Base-by-base conservation (phyloP, 2,113 vertebrate species). In the Helogale parvula region DNA sequence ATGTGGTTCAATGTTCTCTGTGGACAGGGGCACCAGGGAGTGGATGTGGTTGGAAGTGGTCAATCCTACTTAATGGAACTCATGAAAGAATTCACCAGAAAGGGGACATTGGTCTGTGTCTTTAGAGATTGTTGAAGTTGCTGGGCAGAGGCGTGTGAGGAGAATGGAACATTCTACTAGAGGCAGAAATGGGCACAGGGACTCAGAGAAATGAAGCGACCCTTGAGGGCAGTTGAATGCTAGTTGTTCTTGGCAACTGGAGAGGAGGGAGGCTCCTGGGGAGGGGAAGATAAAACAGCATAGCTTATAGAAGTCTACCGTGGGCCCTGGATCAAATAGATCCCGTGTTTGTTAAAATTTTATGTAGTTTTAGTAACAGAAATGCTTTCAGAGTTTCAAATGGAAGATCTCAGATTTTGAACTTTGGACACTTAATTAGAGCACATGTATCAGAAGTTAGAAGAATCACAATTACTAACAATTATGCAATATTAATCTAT, bases 1-100 rank as follows among this genome's bases (percentile, higher is more conserved):
- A 6, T 19, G 1, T 0, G 8, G 15, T 27, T 84, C 29, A 72
- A 1, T 65, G 10, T 33, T 23, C 0, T 4, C 0, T 25, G 4
- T 33, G 11, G 2, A 6, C 9, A 23, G 45, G 23, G 57, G 5
- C 19, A 4, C 15, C 47, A 50, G 13, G 6, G 50, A 23, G 25
- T 5, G 0, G 0, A 0, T 8, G 3, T 2, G 15, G 4, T 9
- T 16, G 3, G 14, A 45, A 23, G 19, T 38, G 23, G 38, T 52
- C 74, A 35, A 0, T 7, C 80, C 38, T 41, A 5, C 47, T 19
- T 81, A 15, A 12, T 33, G 0, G 25, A 16, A 15, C 21, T 74
- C 80, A 45, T 57, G 21, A 84, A 84, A 60, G 31, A 1, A 5
- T 27, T 84, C 35, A 74, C 33, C 12, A 27, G 52, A 41, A 0